Evolutionary conservation across 2,113 vertebrate species (phyloP).

Genomic region (Isurus oxyrinchus): DNA sequence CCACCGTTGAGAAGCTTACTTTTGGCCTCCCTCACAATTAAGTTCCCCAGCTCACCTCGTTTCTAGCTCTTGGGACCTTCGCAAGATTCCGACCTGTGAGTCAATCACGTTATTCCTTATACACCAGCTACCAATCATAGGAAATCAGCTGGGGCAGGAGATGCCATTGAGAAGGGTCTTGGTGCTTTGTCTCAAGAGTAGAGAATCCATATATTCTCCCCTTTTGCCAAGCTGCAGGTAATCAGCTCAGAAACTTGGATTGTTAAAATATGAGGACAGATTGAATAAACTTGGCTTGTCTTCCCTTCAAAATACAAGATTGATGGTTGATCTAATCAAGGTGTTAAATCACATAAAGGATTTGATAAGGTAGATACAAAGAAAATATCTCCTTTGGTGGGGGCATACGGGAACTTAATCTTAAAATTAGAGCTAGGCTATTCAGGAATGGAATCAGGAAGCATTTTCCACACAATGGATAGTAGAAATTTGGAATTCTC

Average conservation of each 20-base stretch:
- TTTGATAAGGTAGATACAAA: background rate
- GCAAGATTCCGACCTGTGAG: no score
- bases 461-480: background rate
- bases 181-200: background rate
- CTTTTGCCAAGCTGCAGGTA: background rate
- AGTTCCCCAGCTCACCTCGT: no score
- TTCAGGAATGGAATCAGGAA: background rate
- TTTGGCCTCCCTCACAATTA: no score
- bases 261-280: background rate
- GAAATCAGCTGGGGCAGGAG: background rate
- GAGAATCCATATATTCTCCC: background rate
- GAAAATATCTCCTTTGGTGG: background rate
- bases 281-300: background rate
- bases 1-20: no score
- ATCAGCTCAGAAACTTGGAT: background rate
- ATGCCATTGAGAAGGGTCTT: background rate
- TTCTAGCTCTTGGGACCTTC: no score
- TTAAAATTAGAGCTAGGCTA: background rate
- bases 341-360: background rate
- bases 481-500: no score
- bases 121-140: background rate
- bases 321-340: background rate
- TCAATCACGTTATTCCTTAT: background rate
- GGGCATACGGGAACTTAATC: background rate
- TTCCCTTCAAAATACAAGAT: no score